These are phyloP conservation scores for Pedetes capensis DNA, from an alignment of 2,113 vertebrate genomes.

Conservation along the genomic window DNA sequence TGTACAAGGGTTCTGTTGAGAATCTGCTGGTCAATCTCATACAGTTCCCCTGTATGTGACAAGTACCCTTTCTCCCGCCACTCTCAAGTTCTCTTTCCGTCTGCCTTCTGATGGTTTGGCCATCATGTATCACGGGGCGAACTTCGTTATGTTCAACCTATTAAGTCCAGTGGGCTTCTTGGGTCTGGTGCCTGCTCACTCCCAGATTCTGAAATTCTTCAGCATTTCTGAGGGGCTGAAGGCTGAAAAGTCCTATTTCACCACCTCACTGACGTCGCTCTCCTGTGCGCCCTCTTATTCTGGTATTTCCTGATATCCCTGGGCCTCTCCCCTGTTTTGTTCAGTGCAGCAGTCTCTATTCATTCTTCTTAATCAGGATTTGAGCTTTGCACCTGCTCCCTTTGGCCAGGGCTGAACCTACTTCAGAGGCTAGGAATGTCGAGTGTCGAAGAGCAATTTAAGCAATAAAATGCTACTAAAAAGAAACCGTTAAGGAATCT, in stretches of 20 bases:
- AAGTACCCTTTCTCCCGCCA: not conserved
- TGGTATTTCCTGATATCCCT: not conserved
- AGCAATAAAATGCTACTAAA: not conserved
- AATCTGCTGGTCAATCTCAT: not conserved
- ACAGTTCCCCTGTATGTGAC: not conserved
- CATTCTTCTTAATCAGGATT: not conserved
- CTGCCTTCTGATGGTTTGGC: not conserved
- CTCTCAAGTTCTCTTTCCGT: not conserved
- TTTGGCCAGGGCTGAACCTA: not conserved
- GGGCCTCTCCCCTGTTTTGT: not conserved
- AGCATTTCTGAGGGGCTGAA: not conserved
- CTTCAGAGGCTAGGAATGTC: not conserved
- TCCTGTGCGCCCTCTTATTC: not conserved
- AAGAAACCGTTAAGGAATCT: not conserved
- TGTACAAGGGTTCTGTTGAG: not conserved
- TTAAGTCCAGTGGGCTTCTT: not conserved
- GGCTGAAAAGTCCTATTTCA: not conserved
- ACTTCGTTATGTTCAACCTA: not conserved
- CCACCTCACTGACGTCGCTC: no score
- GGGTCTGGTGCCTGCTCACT: not conserved
- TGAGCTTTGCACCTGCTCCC: conserved; percentile 49
- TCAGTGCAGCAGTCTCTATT: not conserved
- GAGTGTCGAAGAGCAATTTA: not conserved
- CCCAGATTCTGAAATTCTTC: not conserved
- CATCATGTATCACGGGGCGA: not conserved